phyloP scores from a whole-genome alignment of 1,140 invertebrate species.

The Drosophila pseudoananassae region DNA sequence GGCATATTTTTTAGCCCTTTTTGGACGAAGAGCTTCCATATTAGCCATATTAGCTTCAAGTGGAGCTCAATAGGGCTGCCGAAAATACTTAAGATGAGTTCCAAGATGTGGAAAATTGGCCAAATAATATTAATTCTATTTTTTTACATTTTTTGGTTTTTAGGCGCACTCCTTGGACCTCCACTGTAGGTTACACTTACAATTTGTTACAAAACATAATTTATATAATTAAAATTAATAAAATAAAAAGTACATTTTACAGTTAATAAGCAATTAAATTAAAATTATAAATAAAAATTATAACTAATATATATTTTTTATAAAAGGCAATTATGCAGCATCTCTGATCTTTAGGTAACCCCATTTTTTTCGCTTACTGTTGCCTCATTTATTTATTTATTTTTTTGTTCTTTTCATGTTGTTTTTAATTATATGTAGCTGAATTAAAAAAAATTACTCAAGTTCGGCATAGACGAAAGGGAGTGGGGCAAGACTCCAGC shows the following conservation, averaged over 20 bases:
- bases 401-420: conserved; percentile 39
- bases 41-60: conserved; percentile 36
- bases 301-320: no score
- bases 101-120: conserved; percentile 1
- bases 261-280: no score
- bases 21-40: conserved; percentile 19
- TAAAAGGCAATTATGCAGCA: neutral
- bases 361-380: conserved; percentile 14
- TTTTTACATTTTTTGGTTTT: neutral
- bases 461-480: conserved; percentile 51
- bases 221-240: no score
- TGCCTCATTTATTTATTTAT: conserved; percentile 15
- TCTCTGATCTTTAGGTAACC: conserved; percentile 13
- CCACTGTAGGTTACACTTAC: no score
- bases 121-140: neutral
- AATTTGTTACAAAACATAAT: no score
- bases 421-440: conserved; percentile 65
- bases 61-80: conserved; percentile 30
- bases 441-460: conserved; percentile 66
- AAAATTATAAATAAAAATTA: no score
- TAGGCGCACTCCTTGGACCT: no score
- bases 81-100: conserved; percentile 2
- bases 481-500: conserved; percentile 8
- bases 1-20: neutral
- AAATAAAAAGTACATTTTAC: no score